Base-by-base conservation (phyloP, 2,888 invertebrate genomes). In the Agrochola macilenta region DNA sequence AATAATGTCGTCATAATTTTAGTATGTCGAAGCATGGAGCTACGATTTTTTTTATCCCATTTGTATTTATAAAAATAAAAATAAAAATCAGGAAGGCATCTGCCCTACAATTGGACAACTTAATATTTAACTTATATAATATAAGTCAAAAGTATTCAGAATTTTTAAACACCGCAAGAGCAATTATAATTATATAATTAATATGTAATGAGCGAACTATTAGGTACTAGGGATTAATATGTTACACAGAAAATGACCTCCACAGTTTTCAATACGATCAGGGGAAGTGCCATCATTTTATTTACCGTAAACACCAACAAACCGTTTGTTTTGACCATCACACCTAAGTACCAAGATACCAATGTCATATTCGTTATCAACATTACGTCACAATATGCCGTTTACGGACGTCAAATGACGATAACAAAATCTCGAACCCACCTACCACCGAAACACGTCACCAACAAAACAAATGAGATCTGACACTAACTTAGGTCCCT, bases 361-460 rank as follows among this genome's bases (percentile, higher is more conserved):
- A 69, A 69, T 84, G 58, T 71, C 85, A 82, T n/a, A 63, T 52
- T 69, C 60, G 35, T 57, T 66, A 43, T 52, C 26, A 43, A 20
- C 57, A 68, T 75, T 64, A 82, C 69, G 82, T 82, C 86, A 82
- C 76, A 12, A 9, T 8, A 35, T 35, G 1, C 68, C 68, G 69
- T 43, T 58, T n/a, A 70, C 60, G 26, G 26, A 35, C 61, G 72
- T 71, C 66, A 72, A 68, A 80, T 81, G 65, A 72, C 72, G 73
- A 60, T 63, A 73, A 39, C 73, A 66, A 61, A 14, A 39, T 30
- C 39, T 54, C 26, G 9, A 61, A 84, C 87, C 80, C 70, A 83
- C 83, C 79, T 69, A 87, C 64, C 43, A 58, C n/a, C 4, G n/a
- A 49, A 54, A 65, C 20, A 74, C 69, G 84, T 83, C 79, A 83